A percentile compares a stretch with the other conserved stretches of the same genome.
Evolutionary conservation across 2,113 vertebrate species (phyloP).

Genomic region (Pan troglodytes): DNA sequence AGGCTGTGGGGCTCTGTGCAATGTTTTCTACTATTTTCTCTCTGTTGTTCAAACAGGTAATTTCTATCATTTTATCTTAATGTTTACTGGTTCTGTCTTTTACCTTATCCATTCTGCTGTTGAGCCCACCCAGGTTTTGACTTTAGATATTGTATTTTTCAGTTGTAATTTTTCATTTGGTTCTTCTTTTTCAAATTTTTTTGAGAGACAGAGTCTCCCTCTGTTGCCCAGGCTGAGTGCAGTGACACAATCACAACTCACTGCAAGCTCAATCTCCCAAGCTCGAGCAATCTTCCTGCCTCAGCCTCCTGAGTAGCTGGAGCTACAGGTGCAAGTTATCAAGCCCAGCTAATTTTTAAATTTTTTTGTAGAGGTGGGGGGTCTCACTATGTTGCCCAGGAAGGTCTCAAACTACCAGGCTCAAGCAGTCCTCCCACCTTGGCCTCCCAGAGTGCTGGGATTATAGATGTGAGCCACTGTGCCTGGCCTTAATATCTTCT

Average conservation of each 20-base stretch:
- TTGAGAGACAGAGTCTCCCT: neutral
- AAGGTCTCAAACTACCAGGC: neutral
- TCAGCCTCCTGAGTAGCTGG: no score
- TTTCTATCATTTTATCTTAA: neutral
- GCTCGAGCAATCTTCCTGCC: no score
- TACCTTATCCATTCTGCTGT: neutral
- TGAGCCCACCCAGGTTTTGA: no score
- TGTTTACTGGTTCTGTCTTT: neutral
- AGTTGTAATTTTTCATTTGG: no score
- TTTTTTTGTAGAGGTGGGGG: neutral
- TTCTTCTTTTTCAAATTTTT: neutral
- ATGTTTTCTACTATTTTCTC: neutral
- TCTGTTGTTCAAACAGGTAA: no score
- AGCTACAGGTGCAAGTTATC: neutral
- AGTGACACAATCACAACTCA: no score
- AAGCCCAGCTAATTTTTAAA: neutral
- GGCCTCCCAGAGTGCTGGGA: neutral
- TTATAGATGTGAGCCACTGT: neutral
- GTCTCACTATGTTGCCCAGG: neutral
- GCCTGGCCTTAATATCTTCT: neutral
- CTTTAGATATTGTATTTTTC: neutral
- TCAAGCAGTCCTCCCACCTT: neutral
- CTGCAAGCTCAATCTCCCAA: no score
- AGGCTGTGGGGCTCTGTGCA: neutral
- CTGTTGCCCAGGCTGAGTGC: neutral